Evolutionary conservation across 1,140 invertebrate species (phyloP).

Genomic region (Apis dorsata): DNA sequence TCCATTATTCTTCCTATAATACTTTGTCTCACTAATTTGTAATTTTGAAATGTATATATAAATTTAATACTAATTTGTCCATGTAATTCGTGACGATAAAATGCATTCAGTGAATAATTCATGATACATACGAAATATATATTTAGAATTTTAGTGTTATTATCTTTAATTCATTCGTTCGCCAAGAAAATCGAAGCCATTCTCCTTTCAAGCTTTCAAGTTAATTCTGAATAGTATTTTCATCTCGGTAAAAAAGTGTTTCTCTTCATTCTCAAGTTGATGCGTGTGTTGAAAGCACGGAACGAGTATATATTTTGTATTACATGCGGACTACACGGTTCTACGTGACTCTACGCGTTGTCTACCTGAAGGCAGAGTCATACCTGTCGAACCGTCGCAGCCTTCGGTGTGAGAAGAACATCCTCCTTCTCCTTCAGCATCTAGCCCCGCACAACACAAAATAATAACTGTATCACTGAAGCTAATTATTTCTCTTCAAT

Average conservation of each 20-base stretch:
- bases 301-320: constrained; percentile 51
- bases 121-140: background rate
- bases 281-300: constrained; percentile 64
- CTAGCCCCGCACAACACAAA: constrained; percentile 81
- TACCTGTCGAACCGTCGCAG: constrained; percentile 93
- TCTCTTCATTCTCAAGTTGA: constrained; percentile 20
- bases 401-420: constrained; percentile 92
- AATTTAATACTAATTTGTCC: background rate
- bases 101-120: constrained; percentile 9
- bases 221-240: background rate
- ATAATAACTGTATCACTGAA: constrained; percentile 64
- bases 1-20: background rate
- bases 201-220: background rate
- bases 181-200: background rate
- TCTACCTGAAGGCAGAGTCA: constrained; percentile 78
- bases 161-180: background rate
- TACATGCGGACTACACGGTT: constrained; percentile 67
- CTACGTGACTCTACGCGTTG: constrained; percentile 72
- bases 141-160: background rate
- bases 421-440: constrained; percentile 89
- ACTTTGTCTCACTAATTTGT: background rate
- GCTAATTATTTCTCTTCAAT: constrained; percentile 42
- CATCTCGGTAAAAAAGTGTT: background rate
- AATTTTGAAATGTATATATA: background rate
- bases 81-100: constrained; percentile 10